Conservation (phyloP, 1,140 invertebrate species). For the Dreissena rostriformis region DNA sequence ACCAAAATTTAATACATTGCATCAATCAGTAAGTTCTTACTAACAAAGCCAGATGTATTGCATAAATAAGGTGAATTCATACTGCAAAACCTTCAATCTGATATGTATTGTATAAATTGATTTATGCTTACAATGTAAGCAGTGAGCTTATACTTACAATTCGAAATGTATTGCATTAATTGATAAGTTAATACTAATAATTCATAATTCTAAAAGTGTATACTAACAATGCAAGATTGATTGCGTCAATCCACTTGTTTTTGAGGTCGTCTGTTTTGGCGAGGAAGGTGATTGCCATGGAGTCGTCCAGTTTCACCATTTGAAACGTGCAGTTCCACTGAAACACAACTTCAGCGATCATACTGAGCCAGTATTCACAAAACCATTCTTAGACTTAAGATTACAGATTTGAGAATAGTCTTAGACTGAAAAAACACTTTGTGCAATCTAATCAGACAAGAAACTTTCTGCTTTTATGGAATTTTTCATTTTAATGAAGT, state of each 20-base stretch:
- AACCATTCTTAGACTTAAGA: too few species aligned
- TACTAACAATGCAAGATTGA: constrained; percentile 94
- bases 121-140: not conserved
- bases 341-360: constrained; percentile 50
- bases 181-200: constrained; percentile 86
- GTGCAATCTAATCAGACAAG: too few species aligned
- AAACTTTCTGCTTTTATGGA: too few species aligned
- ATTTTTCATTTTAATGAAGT: too few species aligned
- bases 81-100: not conserved
- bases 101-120: not conserved
- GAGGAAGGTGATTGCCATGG: constrained; percentile 93
- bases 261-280: constrained; percentile 94
- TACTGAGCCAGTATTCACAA: too few species aligned
- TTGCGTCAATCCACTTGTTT: constrained; percentile 94
- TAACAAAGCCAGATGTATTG: too few species aligned
- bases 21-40: too few species aligned
- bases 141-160: not conserved
- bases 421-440: too few species aligned
- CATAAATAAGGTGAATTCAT: not conserved
- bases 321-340: constrained; percentile 85
- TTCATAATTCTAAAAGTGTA: not conserved
- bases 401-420: too few species aligned
- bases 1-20: too few species aligned
- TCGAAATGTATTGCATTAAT: not conserved
- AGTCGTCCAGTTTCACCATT: constrained; percentile 91